Evolutionary conservation across 1,140 invertebrate species (phyloP), one percentile per base, ranked within the genome.

Genomic region (Cydia strobilella): DNA sequence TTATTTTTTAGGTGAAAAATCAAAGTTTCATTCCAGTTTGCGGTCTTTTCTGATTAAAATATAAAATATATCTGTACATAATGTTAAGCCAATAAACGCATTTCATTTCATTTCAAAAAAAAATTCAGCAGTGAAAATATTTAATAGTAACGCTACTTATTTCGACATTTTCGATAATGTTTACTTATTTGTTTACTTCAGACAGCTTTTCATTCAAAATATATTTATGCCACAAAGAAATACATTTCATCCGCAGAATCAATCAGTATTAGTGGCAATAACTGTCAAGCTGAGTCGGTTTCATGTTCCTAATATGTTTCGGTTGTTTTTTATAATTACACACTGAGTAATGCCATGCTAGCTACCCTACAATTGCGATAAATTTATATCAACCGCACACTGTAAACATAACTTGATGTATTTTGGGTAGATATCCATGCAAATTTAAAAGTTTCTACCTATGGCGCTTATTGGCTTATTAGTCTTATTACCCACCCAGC

Each of bases 291-390:
- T 25, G 75, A 6, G 54, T 59, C 18, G 9, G 20, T 23, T 59
- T 59, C 9, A 23, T 20, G 18, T 59, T 20, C 54, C 54, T 59
- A 59, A 59, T 59, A 59, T 23, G 20, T 59, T 59, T 23, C 54
- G 20, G 7, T 59, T 59, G 54, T 59, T 59, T 59, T 59, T 59
- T 59, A 59, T 59, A 59, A 59, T 59, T 10, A 23, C 54, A 59
- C 9, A 20, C 54, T 10, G 20, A 59, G 54, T 59, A 59, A 59
- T 59, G 9, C 54, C 54, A 59, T 23, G 54, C 54, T 59, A 72
- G 48, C 48, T 69, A 69, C 65, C 65, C 65, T 69, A 31, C 65
- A 69, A 69, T 69, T 35, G 65, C n/a, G 65, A 69, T 69, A 35
- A 69, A 69, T n/a, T 35, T 69, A 69, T 69, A 69, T 69, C 65